Evolutionary conservation across 1,140 invertebrate genomes (phyloP), one percentile per base, ranked within the genome.

Genomic region (Drosophila pectinifera): DNA sequence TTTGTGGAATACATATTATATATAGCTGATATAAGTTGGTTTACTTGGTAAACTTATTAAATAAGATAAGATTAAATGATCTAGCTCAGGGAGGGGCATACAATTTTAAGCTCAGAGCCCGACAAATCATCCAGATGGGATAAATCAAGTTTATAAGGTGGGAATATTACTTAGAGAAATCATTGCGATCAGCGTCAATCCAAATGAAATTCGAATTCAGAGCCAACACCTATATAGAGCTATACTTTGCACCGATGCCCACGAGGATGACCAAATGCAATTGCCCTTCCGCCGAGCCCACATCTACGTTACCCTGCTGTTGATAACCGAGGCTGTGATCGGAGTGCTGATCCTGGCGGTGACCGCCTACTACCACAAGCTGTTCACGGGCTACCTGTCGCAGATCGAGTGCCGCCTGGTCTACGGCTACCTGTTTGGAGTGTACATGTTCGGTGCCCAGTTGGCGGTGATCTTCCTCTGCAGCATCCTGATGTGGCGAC

Each of bases 211-310:
- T 68, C 45, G 36, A 65, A 16, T 64, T 68, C 26, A 51, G 28
- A 53, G 45, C 43, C 3, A 26, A 24, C 31, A 34, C 61, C 5
- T 49, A 48, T 22, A 20, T 55, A 34, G 58, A 56, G 14, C 31
- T 49, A 56, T 43, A 38, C 51, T 26, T 24, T 22, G n/a, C 49
- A 28, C 36, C 45, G 45, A 56, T 75, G 56, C 31, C 28, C 22
- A 68, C 45, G 62, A 81, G 70, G 72, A 91, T 90, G 90, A 70
- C 73, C 90, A 91, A 91, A 91, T 91, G 90, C 86, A 73, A 48
- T 73, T 83, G 43, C 86, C 90, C 65, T 80, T 91, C 67, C 73
- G 72, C 56, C 79, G 74, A 68, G 78, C 84, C 36, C 61, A 79
- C 24, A 16, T 79, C 14, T 86, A 74, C 76, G 56, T 91, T 49